Evolutionary conservation across 2,113 vertebrate genomes (phyloP), one percentile per base, ranked within the genome.

Genomic region (Podilymbus podiceps): DNA sequence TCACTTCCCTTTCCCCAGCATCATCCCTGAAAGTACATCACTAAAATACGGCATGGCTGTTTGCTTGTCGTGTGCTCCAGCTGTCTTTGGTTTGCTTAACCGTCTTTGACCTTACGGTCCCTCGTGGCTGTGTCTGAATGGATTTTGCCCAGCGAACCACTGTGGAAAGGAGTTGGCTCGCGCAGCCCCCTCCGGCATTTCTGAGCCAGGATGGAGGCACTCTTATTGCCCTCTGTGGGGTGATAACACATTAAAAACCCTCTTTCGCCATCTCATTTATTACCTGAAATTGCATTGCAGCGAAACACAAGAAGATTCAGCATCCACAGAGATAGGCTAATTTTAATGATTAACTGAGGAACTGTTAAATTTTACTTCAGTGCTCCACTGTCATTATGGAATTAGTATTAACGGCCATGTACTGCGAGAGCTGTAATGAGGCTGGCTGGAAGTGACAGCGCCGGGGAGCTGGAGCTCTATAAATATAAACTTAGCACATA

Each of bases 261-360:
- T 83, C 94, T 96, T 96, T 88, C 28, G 63, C 95, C 88, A 82
- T 97, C 90, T 96, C 90, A 95, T 96, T 97, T 97, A 97, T 96
- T 98, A 96, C 95, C 88, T 94, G 94, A 97, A 97, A 97, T 96
- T 95, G 95, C 83, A 89, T 78, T 88, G 74, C 90, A 84, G 44
- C 4, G 72, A 97, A 97, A 96, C 40, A 89, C 93, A 94, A 86
- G 96, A 98, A 93, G 66, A 95, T 96, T 76, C 91, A 89, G 81
- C 88, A 94, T 97, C 92, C 92, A 95, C 93, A 1, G 21, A 93
- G 92, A 96, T 88, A 84, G 90, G 87, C 95, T 98, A 96, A 98
- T 98, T 98, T 96, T 97, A 97, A 97, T 98, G 96, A 97, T 98
- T 97, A 98, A 97, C 97, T 84, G 90, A 98, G 97, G 89, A 97